phyloP scores from a whole-genome alignment of 2,797 vertebrate genomes.

The Gobionotothen gibberifrons region DNA sequence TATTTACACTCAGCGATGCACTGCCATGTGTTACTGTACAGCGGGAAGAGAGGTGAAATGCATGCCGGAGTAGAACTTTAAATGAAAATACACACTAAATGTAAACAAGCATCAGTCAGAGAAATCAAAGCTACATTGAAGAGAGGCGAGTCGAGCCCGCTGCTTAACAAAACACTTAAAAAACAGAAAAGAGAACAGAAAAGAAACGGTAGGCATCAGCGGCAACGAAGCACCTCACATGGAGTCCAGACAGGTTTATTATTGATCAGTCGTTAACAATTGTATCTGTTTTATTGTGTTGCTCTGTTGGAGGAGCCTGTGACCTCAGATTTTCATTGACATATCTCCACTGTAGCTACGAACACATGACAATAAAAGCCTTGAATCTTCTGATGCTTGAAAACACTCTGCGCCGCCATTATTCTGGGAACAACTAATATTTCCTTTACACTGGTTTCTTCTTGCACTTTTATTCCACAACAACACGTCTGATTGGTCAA shows the following conservation, averaged over 20 bases:
- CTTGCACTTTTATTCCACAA: conserved; percentile 24
- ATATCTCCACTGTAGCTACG: too few relatives aligned
- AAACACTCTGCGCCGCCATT: conserved; percentile 26
- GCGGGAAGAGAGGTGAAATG: conserved; percentile 79
- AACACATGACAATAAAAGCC: too few relatives aligned
- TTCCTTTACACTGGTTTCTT: conserved; percentile 28
- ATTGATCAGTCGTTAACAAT: conserved; percentile 5
- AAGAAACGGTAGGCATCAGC: conserved; percentile 86
- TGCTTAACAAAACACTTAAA: conserved; percentile 33
- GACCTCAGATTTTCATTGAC: too few relatives aligned
- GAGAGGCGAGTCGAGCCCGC: conserved; percentile 29
- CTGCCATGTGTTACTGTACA: conserved; percentile 82
- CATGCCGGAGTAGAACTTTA: conserved; percentile 83
- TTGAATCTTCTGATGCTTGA: conserved; percentile 29
- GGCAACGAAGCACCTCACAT: conserved; percentile 79
- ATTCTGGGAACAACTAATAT: conserved; percentile 62
- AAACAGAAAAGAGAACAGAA: conserved; percentile 33
- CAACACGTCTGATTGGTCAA: neutral
- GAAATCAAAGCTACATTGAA: conserved; percentile 44
- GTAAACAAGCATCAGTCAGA: conserved; percentile 67
- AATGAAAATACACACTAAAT: conserved; percentile 74
- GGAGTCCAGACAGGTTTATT: conserved; percentile 53
- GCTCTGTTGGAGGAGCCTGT: too few relatives aligned
- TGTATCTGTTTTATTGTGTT: too few relatives aligned
- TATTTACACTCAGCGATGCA: conserved; percentile 83